Base-by-base conservation (phyloP, 2,797 vertebrate genomes). In the Lithobates sylvaticus region DNA sequence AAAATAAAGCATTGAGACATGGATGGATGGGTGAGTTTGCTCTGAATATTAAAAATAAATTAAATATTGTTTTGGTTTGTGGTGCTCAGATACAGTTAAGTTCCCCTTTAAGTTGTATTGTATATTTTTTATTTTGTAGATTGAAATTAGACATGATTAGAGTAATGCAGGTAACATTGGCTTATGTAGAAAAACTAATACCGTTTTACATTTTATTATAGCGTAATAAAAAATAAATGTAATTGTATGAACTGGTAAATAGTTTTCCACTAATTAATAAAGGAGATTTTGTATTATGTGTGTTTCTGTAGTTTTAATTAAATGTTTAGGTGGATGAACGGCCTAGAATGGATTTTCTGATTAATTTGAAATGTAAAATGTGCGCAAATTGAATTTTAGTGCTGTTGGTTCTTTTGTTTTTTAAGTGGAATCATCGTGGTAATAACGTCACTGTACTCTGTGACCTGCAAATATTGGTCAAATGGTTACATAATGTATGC, bases 231-330 rank as follows among this genome's bases (percentile, higher is more conserved):
- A 73, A 78, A 73, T 26, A 26, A 10, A 79, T 80, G 74, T 18
- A 65, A 64, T 74, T 68, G 39, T 21, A 36, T 26, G 54, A 79
- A 74, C 71, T 65, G 21, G 47, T 75, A 75, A 74, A 80, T 75
- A 61, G n/a, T 69, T 78, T 72, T 44, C 47, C 34, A 10, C 76
- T 15, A 47, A 78, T 72, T 72, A 64, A 84, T 84, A 68, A 84
- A 85, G 79, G 29, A 68, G 61, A 65, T 39, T 78, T 83, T 78
- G 69, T 65, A 58, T 64, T 74, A 13, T 78, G 76, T 39, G 69
- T 83, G 67, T 83, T 73, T 47, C 36, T 78, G 74, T 83, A 42
- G 72, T 78, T 79, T 87, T 83, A 83, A 87, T 87, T 74, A 83
- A 83, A 87, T 76, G 27, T 86, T 47, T 73, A 76, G 73, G 68